Evolutionary conservation across 2,888 invertebrate species (phyloP).

Genomic region (Lacanobia wlatinum): DNA sequence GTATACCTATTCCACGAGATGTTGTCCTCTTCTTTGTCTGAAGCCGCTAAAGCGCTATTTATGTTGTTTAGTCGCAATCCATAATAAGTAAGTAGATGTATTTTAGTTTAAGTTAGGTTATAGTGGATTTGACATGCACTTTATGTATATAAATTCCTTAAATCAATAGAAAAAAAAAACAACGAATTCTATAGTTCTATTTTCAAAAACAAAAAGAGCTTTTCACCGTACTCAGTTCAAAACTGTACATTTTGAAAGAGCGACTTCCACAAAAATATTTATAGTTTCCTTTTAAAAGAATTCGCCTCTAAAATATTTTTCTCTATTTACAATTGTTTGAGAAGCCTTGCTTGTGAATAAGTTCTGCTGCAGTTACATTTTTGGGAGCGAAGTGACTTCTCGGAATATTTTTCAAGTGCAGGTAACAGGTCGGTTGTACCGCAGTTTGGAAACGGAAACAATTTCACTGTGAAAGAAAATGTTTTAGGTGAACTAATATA

Average conservation of each 20-base stretch:
- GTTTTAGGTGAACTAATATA: neutral
- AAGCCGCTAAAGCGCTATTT: too few species aligned
- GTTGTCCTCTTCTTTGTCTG: too few species aligned
- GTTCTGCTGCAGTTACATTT: conserved; percentile 48
- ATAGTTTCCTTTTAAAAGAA: conserved; percentile 43
- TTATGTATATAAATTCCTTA: too few species aligned
- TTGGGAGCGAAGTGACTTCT: conserved; percentile 41
- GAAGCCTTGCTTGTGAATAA: conserved; percentile 46
- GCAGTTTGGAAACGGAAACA: conserved; percentile 31
- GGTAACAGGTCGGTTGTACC: conserved; percentile 20
- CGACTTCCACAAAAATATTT: conserved; percentile 18
- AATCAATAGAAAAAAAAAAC: too few species aligned
- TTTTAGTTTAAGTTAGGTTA: too few species aligned
- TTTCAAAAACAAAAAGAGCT: neutral
- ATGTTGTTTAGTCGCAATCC: too few species aligned
- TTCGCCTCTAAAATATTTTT: conserved; percentile 44
- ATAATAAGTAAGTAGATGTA: too few species aligned
- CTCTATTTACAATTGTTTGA: conserved; percentile 41
- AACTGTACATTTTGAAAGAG: conserved; percentile 13
- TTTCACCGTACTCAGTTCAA: conserved; percentile 4
- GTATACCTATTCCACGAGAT: too few species aligned
- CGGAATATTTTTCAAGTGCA: conserved; percentile 54
- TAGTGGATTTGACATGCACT: too few species aligned
- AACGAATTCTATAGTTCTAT: neutral
- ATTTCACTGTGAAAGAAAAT: neutral